Base-by-base conservation (phyloP, 2,797 vertebrate species). In the Caiman crocodilus region DNA sequence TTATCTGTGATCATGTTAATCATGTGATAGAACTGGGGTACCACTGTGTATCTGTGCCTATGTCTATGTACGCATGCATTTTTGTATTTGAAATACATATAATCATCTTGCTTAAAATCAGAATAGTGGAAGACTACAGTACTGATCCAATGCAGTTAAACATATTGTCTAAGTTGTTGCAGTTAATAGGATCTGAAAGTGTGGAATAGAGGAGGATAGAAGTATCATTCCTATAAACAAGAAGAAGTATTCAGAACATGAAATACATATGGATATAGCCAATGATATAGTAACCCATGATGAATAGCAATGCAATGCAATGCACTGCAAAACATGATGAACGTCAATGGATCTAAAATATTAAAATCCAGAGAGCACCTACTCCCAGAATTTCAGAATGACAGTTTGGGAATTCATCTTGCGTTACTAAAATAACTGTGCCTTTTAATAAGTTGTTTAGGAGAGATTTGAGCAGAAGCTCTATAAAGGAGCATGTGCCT, bases 101-200 rank as follows among this genome's bases (percentile, higher is more conserved):
- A 87, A 83, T 35, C 55, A 13, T n/a, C 83, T 85, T 87, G 28
- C 18, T 35, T 88, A 85, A 96, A 94, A 93, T 35, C 30, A 86
- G 92, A 9, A 28, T 18, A 65, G 17, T 79, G 15, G 4, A 6
- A 60, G 15, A 83, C 73, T 71, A 76, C 65, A 81, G 23, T 78
- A 65, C 11, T 28, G 26, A 42, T 60, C 35, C 58, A 5, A 65
- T 4, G 18, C 6, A 26, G 14, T 50, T 50, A 10, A 50, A 50
- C 10, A 58, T 61, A 50, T 71, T 87, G 90, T 91, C 76, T 96
- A 65, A 87, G 25, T 69, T 84, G 21, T 69, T 84, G 63, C 15
- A 92, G 58, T 81, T 89, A 94, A 93, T 92, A 76, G 74, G 81
- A 90, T 95, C 88, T 95, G 81, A 25, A 90, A 94, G 30, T 84